Conservation (phyloP, 2,888 invertebrate genomes). For the Lepidocyrtinus sp. region DNA sequence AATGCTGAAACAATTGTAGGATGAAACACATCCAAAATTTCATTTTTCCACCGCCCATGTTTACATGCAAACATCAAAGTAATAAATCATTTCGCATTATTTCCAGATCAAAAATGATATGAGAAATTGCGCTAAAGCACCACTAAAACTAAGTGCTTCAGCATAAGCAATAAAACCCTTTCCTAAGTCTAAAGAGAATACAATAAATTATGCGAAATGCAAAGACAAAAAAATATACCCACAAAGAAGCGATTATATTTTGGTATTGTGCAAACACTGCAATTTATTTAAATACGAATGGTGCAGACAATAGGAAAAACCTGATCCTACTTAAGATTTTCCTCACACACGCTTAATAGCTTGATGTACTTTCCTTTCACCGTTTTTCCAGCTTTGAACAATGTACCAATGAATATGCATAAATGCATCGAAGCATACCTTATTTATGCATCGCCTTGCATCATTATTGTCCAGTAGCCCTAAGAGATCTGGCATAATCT, state of each 20-base stretch:
- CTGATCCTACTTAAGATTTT: constrained; percentile 50
- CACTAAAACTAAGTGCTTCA: constrained; percentile 31
- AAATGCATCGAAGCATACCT: background rate
- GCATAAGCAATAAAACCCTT: background rate
- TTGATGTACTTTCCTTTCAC: background rate
- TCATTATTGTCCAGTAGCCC: background rate
- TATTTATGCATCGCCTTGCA: background rate
- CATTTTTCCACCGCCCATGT: constrained; percentile 12
- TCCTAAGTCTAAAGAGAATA: background rate
- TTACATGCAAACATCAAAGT: constrained; percentile 26
- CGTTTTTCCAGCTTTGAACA: background rate
- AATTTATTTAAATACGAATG: constrained; percentile 22
- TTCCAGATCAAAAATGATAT: constrained; percentile 22
- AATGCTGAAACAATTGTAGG: too few relatives aligned
- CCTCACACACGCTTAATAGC: constrained; percentile 24
- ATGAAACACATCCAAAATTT: too few relatives aligned
- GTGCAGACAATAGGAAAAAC: constrained; percentile 16
- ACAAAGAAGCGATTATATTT: background rate
- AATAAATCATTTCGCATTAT: constrained; percentile 54
- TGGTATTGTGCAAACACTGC: constrained; percentile 33
- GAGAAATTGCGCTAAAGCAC: background rate
- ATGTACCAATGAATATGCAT: constrained; percentile 32
- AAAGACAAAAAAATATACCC: background rate
- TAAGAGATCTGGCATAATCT: background rate
- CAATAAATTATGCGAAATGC: constrained; percentile 1